These are phyloP conservation scores for Phaetusa simplex DNA, from an alignment of 2,113 vertebrate species.

Conservation along the genomic window DNA sequence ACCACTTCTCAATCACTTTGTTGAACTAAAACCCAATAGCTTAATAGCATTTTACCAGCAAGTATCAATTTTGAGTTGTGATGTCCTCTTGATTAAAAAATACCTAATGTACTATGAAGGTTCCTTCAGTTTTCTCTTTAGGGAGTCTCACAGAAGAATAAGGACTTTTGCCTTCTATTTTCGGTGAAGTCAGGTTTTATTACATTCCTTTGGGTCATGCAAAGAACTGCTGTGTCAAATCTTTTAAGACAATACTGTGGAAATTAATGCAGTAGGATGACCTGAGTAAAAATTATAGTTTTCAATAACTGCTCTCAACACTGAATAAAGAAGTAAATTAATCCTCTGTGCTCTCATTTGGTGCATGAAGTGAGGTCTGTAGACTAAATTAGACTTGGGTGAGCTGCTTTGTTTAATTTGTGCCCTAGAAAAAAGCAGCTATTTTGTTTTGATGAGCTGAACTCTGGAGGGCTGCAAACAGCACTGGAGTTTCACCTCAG, in stretches of 20 bases:
- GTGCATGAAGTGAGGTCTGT: conserved; percentile 13
- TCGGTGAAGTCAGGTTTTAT: conserved; percentile 17
- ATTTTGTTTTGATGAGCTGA: neutral
- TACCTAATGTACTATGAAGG: neutral
- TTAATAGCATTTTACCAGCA: neutral
- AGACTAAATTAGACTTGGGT: conserved; percentile 1
- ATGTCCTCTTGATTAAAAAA: neutral
- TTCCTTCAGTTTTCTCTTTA: neutral
- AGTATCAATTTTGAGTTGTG: neutral
- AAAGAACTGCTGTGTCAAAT: conserved; percentile 29
- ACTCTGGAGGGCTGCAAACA: neutral
- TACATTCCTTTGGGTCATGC: neutral
- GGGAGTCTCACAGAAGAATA: neutral
- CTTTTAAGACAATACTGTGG: conserved; percentile 11
- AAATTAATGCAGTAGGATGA: conserved; percentile 55
- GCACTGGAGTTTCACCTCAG: neutral
- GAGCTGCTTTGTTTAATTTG: conserved; percentile 21
- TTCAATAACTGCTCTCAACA: conserved; percentile 54
- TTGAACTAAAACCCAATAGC: neutral
- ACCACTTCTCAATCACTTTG: neutral
- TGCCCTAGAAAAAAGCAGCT: neutral
- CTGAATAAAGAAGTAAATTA: conserved; percentile 57
- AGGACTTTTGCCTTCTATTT: neutral
- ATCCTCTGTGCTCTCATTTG: conserved; percentile 49
- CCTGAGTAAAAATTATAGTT: conserved; percentile 43